Evolutionary conservation across 2,888 invertebrate genomes (phyloP).

Genomic region (Cacoxenus indagator): DNA sequence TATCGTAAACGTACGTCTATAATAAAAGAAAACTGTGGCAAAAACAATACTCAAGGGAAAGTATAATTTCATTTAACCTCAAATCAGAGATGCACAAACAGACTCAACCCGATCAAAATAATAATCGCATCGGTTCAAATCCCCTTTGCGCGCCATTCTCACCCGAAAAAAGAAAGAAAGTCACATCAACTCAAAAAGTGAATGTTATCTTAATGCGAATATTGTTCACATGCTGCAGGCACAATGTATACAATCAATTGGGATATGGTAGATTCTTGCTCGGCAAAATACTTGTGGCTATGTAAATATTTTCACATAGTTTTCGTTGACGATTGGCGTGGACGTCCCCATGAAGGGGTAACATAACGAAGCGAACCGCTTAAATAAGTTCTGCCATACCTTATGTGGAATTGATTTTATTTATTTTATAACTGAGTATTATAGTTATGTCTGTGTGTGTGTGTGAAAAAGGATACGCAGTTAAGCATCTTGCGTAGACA

Average conservation of each 20-base stretch:
- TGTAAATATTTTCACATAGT: constrained; percentile 33
- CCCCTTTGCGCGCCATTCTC: neutral
- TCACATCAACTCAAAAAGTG: constrained; percentile 55
- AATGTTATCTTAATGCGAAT: constrained; percentile 56
- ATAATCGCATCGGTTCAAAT: neutral
- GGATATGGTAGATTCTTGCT: constrained; percentile 35
- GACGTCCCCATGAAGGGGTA: neutral
- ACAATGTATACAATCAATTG: constrained; percentile 27
- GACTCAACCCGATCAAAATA: neutral
- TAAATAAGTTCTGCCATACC: constrained; percentile 40
- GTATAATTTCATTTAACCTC: constrained; percentile 62
- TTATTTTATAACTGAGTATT: neutral
- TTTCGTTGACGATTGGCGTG: constrained; percentile 26
- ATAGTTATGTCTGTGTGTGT: neutral
- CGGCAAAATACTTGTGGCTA: constrained; percentile 38
- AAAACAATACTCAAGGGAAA: constrained; percentile 55
- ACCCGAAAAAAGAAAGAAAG: constrained; percentile 14
- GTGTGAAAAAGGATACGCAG: neutral
- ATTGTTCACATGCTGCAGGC: constrained; percentile 13
- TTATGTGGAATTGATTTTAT: constrained; percentile 52
- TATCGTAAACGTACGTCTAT: neutral
- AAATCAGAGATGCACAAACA: constrained; percentile 49
- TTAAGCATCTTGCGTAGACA: neutral
- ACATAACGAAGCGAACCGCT: constrained; percentile 46
- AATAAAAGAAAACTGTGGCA: neutral